Conservation (phyloP, 2,113 vertebrate genomes). For the Onychostruthus taczanowskii region DNA sequence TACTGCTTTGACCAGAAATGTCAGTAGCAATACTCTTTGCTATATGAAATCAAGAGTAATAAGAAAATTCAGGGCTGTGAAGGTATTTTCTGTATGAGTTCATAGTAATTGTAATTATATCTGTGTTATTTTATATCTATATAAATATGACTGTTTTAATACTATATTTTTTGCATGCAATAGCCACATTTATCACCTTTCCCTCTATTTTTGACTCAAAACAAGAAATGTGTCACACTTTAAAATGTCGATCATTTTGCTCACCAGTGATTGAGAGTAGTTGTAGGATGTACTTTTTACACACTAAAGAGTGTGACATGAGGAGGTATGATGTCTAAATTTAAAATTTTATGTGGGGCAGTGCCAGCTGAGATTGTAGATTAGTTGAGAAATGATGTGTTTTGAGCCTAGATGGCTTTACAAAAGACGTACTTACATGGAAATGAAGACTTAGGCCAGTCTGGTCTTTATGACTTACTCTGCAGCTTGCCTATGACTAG, state of each 20-base stretch:
- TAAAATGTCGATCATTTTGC: not conserved
- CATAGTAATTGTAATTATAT: not conserved
- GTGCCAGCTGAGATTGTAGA: not conserved
- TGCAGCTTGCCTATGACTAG: not conserved
- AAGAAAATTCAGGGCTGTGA: not conserved
- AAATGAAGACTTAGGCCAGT: not conserved
- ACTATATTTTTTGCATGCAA: not conserved
- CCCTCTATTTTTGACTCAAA: not conserved
- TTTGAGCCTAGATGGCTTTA: not conserved
- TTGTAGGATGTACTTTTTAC: not conserved
- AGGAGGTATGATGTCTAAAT: not conserved
- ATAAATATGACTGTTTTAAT: not conserved
- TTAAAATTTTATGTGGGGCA: not conserved
- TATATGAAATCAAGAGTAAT: not conserved
- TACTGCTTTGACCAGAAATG: not conserved
- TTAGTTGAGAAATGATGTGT: not conserved
- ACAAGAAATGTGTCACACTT: not conserved
- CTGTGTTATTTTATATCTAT: not conserved
- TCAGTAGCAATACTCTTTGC: not conserved
- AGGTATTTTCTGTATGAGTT: not conserved
- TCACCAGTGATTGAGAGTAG: not conserved
- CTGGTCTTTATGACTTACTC: not conserved
- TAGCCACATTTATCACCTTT: not conserved
- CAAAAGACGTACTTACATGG: rapidly evolving
- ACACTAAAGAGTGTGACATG: not conserved